Conservation (phyloP, 2,888 invertebrate genomes). For the Amiota communis region DNA sequence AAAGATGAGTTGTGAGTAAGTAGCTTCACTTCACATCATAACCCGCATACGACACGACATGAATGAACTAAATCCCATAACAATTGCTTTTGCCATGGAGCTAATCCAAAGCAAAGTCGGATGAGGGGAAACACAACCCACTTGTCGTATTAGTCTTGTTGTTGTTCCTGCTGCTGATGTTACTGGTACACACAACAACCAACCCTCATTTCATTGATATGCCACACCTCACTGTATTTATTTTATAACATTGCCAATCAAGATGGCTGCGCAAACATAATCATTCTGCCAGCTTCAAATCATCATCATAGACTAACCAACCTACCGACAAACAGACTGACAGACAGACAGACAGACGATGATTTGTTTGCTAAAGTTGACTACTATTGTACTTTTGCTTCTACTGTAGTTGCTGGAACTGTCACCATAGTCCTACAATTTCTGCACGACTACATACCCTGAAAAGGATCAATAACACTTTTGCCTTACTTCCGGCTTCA, state of each 20-base stretch:
- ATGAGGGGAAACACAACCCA: constrained; percentile 38
- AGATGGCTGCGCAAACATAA: constrained; percentile 74
- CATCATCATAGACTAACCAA: too few relatives aligned
- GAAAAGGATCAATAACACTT: constrained; percentile 68
- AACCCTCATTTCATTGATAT: constrained; percentile 32
- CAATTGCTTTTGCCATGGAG: constrained; percentile 61
- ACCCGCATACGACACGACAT: constrained; percentile 32
- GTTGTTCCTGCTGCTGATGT: not conserved
- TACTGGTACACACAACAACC: constrained; percentile 27
- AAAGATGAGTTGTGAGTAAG: not conserved
- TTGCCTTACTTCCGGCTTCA: constrained; percentile 57
- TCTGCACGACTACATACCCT: constrained; percentile 33
- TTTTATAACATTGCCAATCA: constrained; percentile 74
- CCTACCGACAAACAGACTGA: too few relatives aligned
- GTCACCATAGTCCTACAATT: constrained; percentile 22
- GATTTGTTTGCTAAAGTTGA: constrained; percentile 29
- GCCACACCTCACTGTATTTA: constrained; percentile 66
- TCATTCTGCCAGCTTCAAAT: constrained; percentile 51
- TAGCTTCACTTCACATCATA: constrained; percentile 37
- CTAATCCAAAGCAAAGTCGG: constrained; percentile 53
- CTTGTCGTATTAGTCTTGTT: constrained; percentile 25
- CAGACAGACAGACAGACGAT: constrained; percentile 12
- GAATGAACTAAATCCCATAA: constrained; percentile 58
- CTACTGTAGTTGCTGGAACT: not conserved
- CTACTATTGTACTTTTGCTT: constrained; percentile 33